Evolutionary conservation across 1,140 invertebrate genomes (phyloP), one percentile per base, ranked within the genome.

Genomic region (Aleiodes sp.): DNA sequence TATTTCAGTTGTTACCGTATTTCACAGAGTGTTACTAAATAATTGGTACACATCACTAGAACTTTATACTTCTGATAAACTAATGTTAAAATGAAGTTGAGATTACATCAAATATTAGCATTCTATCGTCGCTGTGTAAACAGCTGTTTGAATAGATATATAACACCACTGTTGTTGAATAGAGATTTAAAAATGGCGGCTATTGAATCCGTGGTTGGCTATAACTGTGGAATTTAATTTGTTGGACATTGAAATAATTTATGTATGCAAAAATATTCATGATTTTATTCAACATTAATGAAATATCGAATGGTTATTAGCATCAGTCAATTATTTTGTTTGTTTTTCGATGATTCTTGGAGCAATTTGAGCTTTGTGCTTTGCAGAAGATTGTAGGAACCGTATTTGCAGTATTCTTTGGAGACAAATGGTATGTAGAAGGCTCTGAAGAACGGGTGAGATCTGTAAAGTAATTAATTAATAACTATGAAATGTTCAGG

Each of bases 361-460:
- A 75, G 70, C 1, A 76, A 70, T 73, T 84, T 84, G 21, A 82
- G 78, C 70, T 82, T 85, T 46, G 75, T 89, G 70, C 89, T 91
- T 85, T 92, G 91, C 60, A 98, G 87, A 52, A 98, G 87, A 85
- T 94, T 95, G 78, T 96, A 95, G 73, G 92, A 91, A 2, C 90
- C 91, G 82, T 92, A 97, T 16, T 87, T 87, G 69, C 91, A 91
- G 76, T 91, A 89, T 76, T 88, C 88, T 75, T 91, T 87, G 2
- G 93, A 94, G 21, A 96, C 65, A 78, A 92, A 91, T 62, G 96
- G 96, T 83, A 98, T 87, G 81, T 96, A 98, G 80, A 98, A 98
- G 37, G 95, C 92, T 82, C 96, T 87, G 66, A 94, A 92, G 39
- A 97, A 85, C 72, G 86, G 86, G 83, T 94, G 91, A 0, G 96